phyloP scores from a whole-genome alignment of 1,140 invertebrate species.

The Rhopalosiphum maidis region DNA sequence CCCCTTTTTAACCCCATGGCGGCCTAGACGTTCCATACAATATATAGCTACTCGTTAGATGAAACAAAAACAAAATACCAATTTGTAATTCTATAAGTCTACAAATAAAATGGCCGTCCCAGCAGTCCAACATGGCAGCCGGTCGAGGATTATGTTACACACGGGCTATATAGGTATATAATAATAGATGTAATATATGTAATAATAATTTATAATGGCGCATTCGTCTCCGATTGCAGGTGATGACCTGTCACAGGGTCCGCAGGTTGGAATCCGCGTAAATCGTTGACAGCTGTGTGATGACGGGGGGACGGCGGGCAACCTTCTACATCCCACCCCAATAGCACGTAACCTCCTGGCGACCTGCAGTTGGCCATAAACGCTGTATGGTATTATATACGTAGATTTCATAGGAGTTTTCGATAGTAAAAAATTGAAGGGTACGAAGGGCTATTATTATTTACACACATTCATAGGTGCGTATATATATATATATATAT shows the following conservation, averaged over 20 bases:
- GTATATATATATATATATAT: no score
- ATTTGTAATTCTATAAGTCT: constrained; percentile 29
- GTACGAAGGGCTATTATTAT: not conserved
- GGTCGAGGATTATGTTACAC: constrained; percentile 17
- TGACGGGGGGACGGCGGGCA: no score
- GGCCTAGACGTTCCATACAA: not conserved
- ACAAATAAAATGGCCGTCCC: constrained; percentile 34
- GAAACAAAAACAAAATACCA: not conserved
- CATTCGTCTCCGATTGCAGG: constrained; percentile 2
- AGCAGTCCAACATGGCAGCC: constrained; percentile 26
- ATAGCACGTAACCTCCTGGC: not conserved
- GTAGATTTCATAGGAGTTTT: not conserved
- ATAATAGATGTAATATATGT: not conserved
- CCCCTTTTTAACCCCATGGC: not conserved
- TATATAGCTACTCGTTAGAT: not conserved
- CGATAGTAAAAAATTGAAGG: not conserved
- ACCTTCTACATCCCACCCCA: not conserved
- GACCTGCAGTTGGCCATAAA: no score
- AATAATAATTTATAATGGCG: constrained; percentile 16
- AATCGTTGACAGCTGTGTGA: not conserved
- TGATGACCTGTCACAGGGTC: not conserved
- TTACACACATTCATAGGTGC: not conserved
- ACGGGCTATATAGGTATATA: not conserved
- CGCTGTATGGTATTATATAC: not conserved
- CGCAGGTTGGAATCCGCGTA: not conserved